Percentiles rank a stretch among this genome's conserved stretches.
These are phyloP conservation scores for Trematocara zebra DNA, from an alignment of 2,113 vertebrate genomes.

Conservation along the genomic window DNA sequence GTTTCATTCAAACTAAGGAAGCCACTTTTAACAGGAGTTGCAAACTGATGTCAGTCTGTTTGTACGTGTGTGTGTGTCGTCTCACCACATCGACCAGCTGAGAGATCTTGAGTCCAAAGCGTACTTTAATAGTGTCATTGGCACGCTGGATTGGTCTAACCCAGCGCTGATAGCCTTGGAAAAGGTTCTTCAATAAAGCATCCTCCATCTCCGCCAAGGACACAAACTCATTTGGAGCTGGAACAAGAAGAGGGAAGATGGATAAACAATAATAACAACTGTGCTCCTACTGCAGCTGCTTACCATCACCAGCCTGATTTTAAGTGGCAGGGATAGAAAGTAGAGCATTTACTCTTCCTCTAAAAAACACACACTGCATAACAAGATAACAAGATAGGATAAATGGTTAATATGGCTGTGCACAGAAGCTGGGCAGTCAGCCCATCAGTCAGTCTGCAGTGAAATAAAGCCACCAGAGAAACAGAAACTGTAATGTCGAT, in stretches of 20 bases:
- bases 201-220: conserved; percentile 88
- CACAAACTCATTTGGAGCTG: conserved; percentile 69
- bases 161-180: conserved; percentile 93
- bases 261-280: not conserved
- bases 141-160: conserved; percentile 85
- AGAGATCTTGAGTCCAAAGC: conserved; percentile 94
- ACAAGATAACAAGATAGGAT: not conserved
- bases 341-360: not conserved
- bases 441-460: not conserved
- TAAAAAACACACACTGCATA: not conserved
- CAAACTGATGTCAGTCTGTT: not conserved
- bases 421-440: not conserved
- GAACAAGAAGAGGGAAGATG: not conserved
- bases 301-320: not conserved
- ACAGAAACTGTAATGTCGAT: not conserved
- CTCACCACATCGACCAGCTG: conserved; percentile 98
- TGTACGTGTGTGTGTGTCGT: not conserved
- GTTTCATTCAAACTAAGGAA: not conserved
- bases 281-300: not conserved
- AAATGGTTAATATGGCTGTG: not conserved
- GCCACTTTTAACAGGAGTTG: not conserved
- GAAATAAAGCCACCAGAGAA: not conserved
- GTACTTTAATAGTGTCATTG: conserved; percentile 87
- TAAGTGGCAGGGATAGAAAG: not conserved
- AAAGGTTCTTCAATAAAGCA: conserved; percentile 80